These are phyloP conservation scores for Syngnathus acus DNA, from an alignment of 2,797 vertebrate species.

Conservation along the genomic window DNA sequence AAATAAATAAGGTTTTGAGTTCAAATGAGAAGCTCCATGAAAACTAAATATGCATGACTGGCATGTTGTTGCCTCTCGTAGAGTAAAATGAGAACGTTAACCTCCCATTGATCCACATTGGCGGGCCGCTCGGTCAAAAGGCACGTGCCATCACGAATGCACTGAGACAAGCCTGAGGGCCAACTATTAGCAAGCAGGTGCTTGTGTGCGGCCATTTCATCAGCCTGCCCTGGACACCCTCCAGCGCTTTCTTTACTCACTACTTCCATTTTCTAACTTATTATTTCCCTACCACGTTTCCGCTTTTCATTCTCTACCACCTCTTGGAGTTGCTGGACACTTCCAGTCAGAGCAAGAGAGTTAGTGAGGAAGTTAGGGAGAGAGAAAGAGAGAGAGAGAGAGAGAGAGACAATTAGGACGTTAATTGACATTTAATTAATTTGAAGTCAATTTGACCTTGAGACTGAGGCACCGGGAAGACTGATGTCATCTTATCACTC, in stretches of 20 bases:
- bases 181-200: constrained; percentile 67
- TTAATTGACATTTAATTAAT: constrained; percentile 79
- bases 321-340: not conserved
- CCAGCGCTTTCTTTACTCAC: constrained; percentile 26
- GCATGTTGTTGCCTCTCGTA: not conserved
- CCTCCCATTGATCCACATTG: not conserved
- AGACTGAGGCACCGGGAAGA: constrained; percentile 23
- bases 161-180: constrained; percentile 28
- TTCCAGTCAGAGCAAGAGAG: not conserved
- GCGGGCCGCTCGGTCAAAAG: not conserved
- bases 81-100: not conserved
- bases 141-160: not conserved
- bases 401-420: constrained; percentile 59
- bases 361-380: too few species aligned
- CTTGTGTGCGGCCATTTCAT: constrained; percentile 68
- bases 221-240: constrained; percentile 48
- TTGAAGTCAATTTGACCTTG: constrained; percentile 78
- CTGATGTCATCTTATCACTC: constrained; percentile 37
- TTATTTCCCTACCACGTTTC: not conserved
- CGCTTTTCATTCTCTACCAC: not conserved
- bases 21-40: not conserved
- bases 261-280: not conserved
- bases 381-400: too few species aligned
- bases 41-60: not conserved
- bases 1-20: too few species aligned